Evolutionary conservation across 2,113 vertebrate genomes (phyloP).

Genomic region (Butorides virescens): DNA sequence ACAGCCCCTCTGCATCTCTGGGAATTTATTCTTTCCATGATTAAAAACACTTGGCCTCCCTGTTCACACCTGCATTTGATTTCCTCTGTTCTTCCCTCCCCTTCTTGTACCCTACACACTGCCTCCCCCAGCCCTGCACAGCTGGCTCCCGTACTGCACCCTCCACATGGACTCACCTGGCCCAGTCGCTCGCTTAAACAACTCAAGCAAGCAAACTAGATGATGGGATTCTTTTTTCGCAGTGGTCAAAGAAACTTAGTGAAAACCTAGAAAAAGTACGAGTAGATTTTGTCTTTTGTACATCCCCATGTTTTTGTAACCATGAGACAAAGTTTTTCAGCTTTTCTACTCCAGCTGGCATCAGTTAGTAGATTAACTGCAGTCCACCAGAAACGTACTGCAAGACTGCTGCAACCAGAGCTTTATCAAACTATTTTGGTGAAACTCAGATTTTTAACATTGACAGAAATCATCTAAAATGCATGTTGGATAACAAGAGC

Average conservation of each 20-base stretch:
- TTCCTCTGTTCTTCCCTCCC: background rate
- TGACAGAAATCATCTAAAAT: background rate
- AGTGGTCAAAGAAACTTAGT: background rate
- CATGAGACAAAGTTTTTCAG: background rate
- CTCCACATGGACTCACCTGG: background rate
- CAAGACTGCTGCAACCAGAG: background rate
- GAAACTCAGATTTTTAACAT: background rate
- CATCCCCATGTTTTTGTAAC: background rate
- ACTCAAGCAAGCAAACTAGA: accelerated
- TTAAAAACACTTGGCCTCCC: background rate
- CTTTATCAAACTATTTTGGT: background rate
- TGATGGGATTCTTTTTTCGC: background rate
- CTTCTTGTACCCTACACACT: background rate
- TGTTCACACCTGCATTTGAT: background rate
- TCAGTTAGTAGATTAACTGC: background rate
- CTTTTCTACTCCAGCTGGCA: background rate
- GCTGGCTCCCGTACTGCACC: accelerated
- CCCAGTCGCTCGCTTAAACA: background rate
- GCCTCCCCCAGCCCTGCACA: background rate
- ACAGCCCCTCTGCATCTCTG: accelerated
- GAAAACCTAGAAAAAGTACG: background rate
- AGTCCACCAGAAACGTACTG: background rate
- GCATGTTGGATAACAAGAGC: background rate
- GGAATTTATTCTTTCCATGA: background rate
- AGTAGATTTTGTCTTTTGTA: background rate